Conservation (phyloP, 2,113 vertebrate genomes). For the Brienomyrus brachyistius region DNA sequence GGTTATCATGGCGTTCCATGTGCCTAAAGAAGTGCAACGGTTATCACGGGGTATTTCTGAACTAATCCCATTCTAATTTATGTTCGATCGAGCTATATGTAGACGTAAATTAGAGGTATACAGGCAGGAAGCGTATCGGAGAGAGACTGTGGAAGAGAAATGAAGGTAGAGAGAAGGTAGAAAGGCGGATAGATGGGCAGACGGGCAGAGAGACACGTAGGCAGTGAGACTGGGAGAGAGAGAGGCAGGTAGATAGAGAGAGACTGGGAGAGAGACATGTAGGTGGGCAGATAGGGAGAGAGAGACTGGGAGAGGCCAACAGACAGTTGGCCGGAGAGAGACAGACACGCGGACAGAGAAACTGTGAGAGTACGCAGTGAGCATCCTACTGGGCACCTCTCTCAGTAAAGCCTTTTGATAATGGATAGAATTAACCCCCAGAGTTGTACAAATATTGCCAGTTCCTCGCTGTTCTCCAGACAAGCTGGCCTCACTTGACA, state of each 20-base stretch:
- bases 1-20: neutral
- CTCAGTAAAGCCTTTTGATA: slow-evolving; percentile 5
- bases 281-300: neutral
- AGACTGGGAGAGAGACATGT: neutral
- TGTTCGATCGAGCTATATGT: neutral
- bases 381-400: neutral
- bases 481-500: slow-evolving; percentile 4
- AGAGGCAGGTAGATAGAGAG: neutral
- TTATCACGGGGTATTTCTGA: neutral
- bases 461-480: neutral
- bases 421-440: slow-evolving; percentile 15
- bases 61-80: neutral
- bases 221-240: neutral
- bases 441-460: slow-evolving; percentile 7
- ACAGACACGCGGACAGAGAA: neutral
- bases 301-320: neutral
- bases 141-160: neutral
- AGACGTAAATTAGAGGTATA: neutral
- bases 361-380: neutral
- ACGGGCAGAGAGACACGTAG: neutral
- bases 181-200: neutral
- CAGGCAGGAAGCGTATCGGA: neutral
- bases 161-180: neutral
- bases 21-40: neutral
- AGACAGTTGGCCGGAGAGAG: neutral